phyloP scores from a whole-genome alignment of 1,140 invertebrate genomes.

The Drosophila albomicans region DNA sequence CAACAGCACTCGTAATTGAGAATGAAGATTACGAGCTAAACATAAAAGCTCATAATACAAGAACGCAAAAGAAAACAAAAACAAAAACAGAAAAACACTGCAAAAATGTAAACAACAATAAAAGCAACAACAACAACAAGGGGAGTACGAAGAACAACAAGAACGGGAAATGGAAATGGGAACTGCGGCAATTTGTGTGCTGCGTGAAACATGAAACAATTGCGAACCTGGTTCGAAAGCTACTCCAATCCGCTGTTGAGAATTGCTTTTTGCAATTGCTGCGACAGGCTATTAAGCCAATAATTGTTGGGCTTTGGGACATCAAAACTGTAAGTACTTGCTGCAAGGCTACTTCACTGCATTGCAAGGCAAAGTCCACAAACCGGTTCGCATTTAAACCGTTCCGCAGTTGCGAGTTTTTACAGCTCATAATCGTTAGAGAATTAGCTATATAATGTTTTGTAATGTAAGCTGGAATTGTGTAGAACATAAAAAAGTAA shows the following conservation, averaged over 20 bases:
- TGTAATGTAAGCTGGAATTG: background rate
- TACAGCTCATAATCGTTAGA: background rate
- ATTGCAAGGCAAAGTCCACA: background rate
- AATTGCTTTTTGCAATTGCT: slow-evolving; percentile 6
- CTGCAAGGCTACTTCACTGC: too few relatives aligned
- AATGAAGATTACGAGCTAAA: slow-evolving; percentile 28
- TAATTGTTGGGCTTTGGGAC: background rate
- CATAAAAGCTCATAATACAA: slow-evolving; percentile 28
- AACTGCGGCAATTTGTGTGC: slow-evolving; percentile 18
- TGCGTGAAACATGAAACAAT: slow-evolving; percentile 19
- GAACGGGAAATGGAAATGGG: slow-evolving; percentile 17
- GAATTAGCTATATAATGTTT: background rate
- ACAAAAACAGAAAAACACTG: background rate
- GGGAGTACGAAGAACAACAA: background rate
- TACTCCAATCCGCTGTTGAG: background rate
- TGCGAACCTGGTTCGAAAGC: slow-evolving; percentile 7
- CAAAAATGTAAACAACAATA: background rate
- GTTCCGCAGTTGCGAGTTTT: background rate
- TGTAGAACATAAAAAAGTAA: background rate
- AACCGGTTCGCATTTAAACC: background rate
- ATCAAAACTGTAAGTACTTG: background rate
- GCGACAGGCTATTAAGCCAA: slow-evolving; percentile 5
- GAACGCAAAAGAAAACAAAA: background rate
- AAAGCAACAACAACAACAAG: background rate
- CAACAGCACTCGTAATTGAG: slow-evolving; percentile 20